Evolutionary conservation across 1,140 invertebrate species (phyloP).

Genomic region (Penaeus japonicus): DNA sequence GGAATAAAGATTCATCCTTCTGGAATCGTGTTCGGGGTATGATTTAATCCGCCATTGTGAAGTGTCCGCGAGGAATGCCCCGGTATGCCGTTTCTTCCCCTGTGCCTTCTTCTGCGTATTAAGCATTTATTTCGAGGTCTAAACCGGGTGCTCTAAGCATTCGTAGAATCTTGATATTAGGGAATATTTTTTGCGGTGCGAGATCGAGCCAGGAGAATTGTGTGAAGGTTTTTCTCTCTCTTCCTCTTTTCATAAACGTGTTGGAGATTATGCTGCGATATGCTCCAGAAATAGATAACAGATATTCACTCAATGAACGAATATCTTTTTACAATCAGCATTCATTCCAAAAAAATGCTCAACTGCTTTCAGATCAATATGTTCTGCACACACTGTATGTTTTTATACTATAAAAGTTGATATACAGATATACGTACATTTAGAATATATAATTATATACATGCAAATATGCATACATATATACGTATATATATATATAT

Average conservation of each 20-base stretch:
- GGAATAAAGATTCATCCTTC: background rate
- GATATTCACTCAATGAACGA: too few relatives aligned
- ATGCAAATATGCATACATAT: background rate
- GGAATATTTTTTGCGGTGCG: too few relatives aligned
- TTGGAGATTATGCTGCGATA: too few relatives aligned
- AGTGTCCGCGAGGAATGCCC: constrained; percentile 16
- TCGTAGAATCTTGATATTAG: too few relatives aligned
- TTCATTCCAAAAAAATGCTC: too few relatives aligned
- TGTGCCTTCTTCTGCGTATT: background rate
- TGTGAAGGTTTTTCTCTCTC: too few relatives aligned
- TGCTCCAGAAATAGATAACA: too few relatives aligned
- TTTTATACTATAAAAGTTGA: background rate
- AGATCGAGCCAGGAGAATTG: too few relatives aligned
- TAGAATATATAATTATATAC: background rate
- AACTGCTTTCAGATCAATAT: too few relatives aligned
- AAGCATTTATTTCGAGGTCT: background rate
- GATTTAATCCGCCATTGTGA: constrained; percentile 38
- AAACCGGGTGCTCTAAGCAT: background rate
- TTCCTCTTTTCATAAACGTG: too few relatives aligned
- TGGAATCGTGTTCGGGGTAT: constrained; percentile 19
- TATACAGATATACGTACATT: background rate
- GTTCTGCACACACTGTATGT: too few relatives aligned
- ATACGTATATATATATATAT: background rate
- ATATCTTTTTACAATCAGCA: too few relatives aligned
- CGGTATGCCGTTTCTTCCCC: background rate